A percentile compares a stretch with the other conserved stretches of the same genome.
Conservation (phyloP, 2,888 invertebrate genomes). For the Mellilla xanthometata region DNA sequence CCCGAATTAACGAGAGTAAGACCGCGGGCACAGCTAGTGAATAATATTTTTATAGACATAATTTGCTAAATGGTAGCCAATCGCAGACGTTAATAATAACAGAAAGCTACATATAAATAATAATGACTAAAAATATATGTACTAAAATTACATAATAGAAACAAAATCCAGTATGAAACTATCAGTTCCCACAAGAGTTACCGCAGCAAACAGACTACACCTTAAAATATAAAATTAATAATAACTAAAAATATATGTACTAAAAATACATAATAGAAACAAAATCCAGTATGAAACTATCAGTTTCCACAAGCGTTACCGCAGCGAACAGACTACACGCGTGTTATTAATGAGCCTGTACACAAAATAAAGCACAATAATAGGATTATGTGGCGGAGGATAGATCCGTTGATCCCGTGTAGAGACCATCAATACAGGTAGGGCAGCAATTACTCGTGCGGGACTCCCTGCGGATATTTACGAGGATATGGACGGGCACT, state of each 20-base stretch:
- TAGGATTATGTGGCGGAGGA: conserved; percentile 57
- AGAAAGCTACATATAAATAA: too few species aligned
- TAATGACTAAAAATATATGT: too few species aligned
- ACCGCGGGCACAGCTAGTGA: too few species aligned
- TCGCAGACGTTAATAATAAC: too few species aligned
- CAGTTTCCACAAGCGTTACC: conserved; percentile 12
- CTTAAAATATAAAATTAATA: too few species aligned
- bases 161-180: neutral
- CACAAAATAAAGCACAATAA: conserved; percentile 58
- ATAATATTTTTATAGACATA: too few species aligned
- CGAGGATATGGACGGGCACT: conserved; percentile 63
- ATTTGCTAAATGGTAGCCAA: too few species aligned
- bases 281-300: neutral
- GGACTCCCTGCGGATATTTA: conserved; percentile 66
- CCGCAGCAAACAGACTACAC: conserved; percentile 5
- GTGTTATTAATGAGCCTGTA: conserved; percentile 36
- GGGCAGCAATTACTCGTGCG: conserved; percentile 75
- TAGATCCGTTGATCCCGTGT: conserved; percentile 71
- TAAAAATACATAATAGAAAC: too few species aligned
- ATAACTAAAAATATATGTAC: too few species aligned
- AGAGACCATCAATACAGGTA: conserved; percentile 74
- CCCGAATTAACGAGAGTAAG: too few species aligned
- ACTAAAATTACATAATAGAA: too few species aligned
- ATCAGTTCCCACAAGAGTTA: conserved; percentile 11
- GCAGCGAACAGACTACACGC: conserved; percentile 2